phyloP scores from a whole-genome alignment of 2,888 invertebrate genomes.

The Callinectes sapidus region DNA sequence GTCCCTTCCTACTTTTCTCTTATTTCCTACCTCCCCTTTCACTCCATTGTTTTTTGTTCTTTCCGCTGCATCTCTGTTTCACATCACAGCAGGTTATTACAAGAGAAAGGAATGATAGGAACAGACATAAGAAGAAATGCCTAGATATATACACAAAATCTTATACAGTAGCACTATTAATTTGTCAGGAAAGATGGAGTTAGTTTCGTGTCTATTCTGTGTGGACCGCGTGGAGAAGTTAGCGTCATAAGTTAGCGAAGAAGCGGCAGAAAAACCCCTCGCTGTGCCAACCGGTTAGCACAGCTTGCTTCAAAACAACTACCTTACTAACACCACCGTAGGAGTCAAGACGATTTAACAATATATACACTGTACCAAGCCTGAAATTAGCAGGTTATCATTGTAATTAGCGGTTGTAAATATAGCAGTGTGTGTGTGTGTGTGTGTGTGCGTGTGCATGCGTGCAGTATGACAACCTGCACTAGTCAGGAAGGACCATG shows the following conservation, averaged over 20 bases:
- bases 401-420: slow-evolving; percentile 31
- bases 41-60: background rate
- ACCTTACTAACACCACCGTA: background rate
- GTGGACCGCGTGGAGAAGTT: background rate
- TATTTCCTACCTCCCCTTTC: background rate
- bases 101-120: background rate
- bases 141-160: background rate
- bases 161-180: background rate
- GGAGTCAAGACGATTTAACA: background rate
- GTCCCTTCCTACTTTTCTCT: background rate
- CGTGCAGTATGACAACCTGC: background rate
- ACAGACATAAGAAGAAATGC: background rate
- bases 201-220: background rate
- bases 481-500: background rate
- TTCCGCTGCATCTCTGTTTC: no score
- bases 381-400: slow-evolving; percentile 29
- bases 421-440: background rate
- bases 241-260: background rate
- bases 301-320: background rate
- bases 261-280: background rate
- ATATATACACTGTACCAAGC: background rate
- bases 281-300: background rate
- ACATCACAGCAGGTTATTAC: background rate
- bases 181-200: background rate
- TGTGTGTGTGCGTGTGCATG: background rate